A percentile compares a stretch with the other conserved stretches of the same genome.
phyloP scores from a whole-genome alignment of 2,888 invertebrate species.

The Callyntrura sp. region DNA sequence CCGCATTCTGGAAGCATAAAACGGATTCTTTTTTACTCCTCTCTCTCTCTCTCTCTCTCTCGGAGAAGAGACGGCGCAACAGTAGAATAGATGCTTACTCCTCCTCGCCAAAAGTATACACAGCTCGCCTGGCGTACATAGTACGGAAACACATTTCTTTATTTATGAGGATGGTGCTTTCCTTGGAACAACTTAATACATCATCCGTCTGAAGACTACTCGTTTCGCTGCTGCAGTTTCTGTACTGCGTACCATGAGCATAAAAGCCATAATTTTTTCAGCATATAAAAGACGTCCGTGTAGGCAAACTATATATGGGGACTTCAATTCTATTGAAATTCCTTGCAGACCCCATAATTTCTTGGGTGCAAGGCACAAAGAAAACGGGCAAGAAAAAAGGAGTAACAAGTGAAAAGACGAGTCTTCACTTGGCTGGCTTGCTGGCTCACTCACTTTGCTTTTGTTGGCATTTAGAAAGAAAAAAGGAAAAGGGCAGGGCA shows the following conservation, averaged over 20 bases:
- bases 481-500: conserved; percentile 69
- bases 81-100: conserved; percentile 47
- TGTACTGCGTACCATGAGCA: not conserved
- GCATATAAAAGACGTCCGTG: conserved; percentile 29
- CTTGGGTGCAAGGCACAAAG: not conserved
- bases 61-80: conserved; percentile 68
- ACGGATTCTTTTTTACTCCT: not conserved
- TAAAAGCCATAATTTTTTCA: conserved; percentile 27
- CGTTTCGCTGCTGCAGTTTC: not conserved
- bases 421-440: conserved; percentile 62
- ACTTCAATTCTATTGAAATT: conserved; percentile 66
- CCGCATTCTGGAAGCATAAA: not conserved
- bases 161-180: conserved; percentile 70
- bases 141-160: conserved; percentile 29
- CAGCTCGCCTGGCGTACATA: conserved; percentile 1
- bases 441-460: conserved; percentile 28
- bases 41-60: no score
- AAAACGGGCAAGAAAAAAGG: not conserved
- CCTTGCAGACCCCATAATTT: conserved; percentile 73
- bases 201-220: conserved; percentile 54
- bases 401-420: conserved; percentile 76
- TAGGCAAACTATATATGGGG: not conserved
- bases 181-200: conserved; percentile 75
- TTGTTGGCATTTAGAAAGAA: conserved; percentile 53
- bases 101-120: not conserved